Evolutionary conservation across 2,113 vertebrate species (phyloP).

Genomic region (Hippocampus zosterae): DNA sequence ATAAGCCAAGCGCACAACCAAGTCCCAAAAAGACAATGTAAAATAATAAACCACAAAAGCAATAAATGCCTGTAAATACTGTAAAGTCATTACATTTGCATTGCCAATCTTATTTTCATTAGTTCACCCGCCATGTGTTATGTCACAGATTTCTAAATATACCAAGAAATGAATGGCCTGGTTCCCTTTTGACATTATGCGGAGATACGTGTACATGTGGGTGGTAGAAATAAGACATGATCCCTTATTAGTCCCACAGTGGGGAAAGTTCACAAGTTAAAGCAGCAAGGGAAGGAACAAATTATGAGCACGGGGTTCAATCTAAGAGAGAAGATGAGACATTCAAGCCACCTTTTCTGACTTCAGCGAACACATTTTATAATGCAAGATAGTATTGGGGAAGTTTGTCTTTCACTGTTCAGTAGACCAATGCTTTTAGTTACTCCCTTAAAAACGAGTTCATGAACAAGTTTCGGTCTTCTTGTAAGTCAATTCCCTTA

Average conservation of each 20-base stretch:
- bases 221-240: constrained; percentile 3
- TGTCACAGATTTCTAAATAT: not conserved
- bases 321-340: not conserved
- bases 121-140: not conserved
- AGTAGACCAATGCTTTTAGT: not conserved
- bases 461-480: not conserved
- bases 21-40: not conserved
- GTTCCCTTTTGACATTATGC: not conserved
- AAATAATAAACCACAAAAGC: not conserved
- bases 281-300: constrained; percentile 8
- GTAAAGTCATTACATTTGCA: not conserved
- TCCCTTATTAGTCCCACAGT: constrained; percentile 9
- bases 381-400: not conserved
- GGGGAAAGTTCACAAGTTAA: constrained; percentile 11
- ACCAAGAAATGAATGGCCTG: not conserved
- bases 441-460: not conserved
- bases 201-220: not conserved
- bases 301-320: constrained; percentile 5
- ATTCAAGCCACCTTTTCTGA: constrained; percentile 3
- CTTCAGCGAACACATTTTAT: not conserved
- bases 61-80: not conserved
- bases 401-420: not conserved
- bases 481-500: not conserved
- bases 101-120: not conserved
- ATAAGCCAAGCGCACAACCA: not conserved